These are phyloP conservation scores for Characodon lateralis DNA, from an alignment of 2,797 vertebrate species.

Conservation along the genomic window DNA sequence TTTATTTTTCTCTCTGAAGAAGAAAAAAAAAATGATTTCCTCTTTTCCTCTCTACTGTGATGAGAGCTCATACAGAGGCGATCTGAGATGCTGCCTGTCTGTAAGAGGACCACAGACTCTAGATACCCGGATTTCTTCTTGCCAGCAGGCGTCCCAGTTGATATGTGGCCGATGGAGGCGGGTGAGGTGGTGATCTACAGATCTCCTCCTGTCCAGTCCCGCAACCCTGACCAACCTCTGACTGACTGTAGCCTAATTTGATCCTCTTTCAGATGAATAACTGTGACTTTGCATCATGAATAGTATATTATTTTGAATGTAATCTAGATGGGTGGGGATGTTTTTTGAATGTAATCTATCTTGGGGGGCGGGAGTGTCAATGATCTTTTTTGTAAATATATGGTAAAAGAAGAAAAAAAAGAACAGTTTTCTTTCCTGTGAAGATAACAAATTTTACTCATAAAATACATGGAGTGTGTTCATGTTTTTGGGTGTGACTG, in stretches of 20 bases:
- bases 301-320: conserved; percentile 85
- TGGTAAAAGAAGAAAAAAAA: conserved; percentile 55
- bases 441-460: conserved; percentile 72
- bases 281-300: conserved; percentile 91
- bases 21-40: conserved; percentile 37
- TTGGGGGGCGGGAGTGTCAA: conserved; percentile 43
- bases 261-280: conserved; percentile 83
- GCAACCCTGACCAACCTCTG: conserved; percentile 68
- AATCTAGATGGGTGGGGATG: conserved; percentile 72
- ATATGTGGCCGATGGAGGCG: conserved; percentile 39
- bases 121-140: conserved; percentile 46
- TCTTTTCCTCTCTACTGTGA: conserved; percentile 70
- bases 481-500: conserved; percentile 19
- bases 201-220: conserved; percentile 39
- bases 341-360: conserved; percentile 79
- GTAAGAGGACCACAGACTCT: conserved; percentile 60
- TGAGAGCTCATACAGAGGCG: conserved; percentile 61
- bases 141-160: conserved; percentile 49
- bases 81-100: conserved; percentile 54
- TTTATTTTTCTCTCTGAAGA: conserved; percentile 46
- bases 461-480: conserved; percentile 60
- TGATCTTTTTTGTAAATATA: conserved; percentile 77
- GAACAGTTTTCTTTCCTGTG: conserved; percentile 73
- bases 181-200: conserved; percentile 41
- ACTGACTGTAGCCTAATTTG: conserved; percentile 75